Base-by-base conservation (phyloP, 2,888 invertebrate genomes). In the Onchidella celtica region DNA sequence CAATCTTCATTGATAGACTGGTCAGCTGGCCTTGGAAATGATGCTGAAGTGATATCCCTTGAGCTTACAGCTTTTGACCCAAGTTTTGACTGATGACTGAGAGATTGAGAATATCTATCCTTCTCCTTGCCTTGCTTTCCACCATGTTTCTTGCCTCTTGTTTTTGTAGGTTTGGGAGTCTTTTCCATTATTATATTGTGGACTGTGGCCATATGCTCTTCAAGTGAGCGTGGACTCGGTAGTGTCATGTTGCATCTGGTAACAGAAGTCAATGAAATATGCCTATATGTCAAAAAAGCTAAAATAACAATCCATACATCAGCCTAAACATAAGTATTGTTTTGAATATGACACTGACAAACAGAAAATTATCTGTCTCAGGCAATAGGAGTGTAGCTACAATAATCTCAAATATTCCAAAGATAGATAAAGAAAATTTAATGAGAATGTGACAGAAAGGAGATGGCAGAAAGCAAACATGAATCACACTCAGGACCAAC, bases 131-230 rank as follows among this genome's bases (percentile, higher is more conserved):
- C 55, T 40, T 24, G 55, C 47, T 84, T 83, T 21, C 75, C 47
- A n/a, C n/a, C 65, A 24, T 77, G 76, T 83, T 84, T 84, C 70
- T 79, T 74, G 6, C 79, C 79, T 24, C 81, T 78, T 11, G 63
- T 65, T 29, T 83, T 85, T n/a, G 69, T 47, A 38, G 79, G 27
- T 40, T 84, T 85, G 36, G 75, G 66, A 34, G 59, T 83, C 34
- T 84, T 84, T 36, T 84, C 84, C 76, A 75, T 66, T 34, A 77
- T 73, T 6, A 83, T 81, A 32, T 83, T 83, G 57, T 89, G 89
- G 1, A 84, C 83, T 34, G 82, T 74, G 21, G 81, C 83, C 82
- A 89, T 84, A 70, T 90, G 90, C 1, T 89, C 89, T 57, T 88
- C 85, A 17, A 89, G 79, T 29, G 85, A 81, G 1, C 85, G 66